phyloP scores from a whole-genome alignment of 2,888 invertebrate genomes.

The Himalopsyche tibetana region DNA sequence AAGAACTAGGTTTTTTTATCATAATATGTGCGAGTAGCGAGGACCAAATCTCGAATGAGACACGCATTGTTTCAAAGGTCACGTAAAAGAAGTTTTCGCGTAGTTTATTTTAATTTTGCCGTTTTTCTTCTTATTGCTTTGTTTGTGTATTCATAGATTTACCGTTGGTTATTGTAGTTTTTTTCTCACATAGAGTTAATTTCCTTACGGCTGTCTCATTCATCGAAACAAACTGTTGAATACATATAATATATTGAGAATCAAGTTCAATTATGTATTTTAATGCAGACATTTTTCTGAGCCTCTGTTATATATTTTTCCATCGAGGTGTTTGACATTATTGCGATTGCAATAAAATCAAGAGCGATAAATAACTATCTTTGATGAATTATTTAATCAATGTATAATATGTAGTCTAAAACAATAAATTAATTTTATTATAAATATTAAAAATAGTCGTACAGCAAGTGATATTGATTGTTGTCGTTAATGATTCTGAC shows the following conservation, averaged over 20 bases:
- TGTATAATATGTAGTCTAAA: too few species aligned
- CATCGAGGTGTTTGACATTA: too few species aligned
- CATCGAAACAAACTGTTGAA: background rate
- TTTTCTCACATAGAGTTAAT: background rate
- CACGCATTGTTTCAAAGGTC: constrained; percentile 40
- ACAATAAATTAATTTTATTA: too few species aligned
- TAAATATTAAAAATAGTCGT: too few species aligned
- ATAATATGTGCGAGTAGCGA: background rate
- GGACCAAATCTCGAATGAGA: constrained; percentile 32
- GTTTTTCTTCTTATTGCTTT: background rate
- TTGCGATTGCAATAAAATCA: too few species aligned
- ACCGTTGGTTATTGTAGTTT: background rate
- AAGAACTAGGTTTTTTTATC: background rate
- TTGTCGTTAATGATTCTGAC: too few species aligned
- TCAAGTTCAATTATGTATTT: too few species aligned
- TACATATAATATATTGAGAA: background rate
- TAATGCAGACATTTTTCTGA: too few species aligned
- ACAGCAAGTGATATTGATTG: too few species aligned
- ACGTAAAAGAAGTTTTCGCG: background rate
- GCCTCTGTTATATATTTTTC: too few species aligned
- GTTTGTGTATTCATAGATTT: constrained; percentile 12
- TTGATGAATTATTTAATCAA: too few species aligned
- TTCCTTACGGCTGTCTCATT: background rate
- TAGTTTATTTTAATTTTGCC: constrained; percentile 11
- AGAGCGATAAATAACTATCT: too few species aligned